Evolutionary conservation across 2,797 vertebrate species (phyloP), one percentile per base, ranked within the genome.

Genomic region (Oreochromis mossambicus): DNA sequence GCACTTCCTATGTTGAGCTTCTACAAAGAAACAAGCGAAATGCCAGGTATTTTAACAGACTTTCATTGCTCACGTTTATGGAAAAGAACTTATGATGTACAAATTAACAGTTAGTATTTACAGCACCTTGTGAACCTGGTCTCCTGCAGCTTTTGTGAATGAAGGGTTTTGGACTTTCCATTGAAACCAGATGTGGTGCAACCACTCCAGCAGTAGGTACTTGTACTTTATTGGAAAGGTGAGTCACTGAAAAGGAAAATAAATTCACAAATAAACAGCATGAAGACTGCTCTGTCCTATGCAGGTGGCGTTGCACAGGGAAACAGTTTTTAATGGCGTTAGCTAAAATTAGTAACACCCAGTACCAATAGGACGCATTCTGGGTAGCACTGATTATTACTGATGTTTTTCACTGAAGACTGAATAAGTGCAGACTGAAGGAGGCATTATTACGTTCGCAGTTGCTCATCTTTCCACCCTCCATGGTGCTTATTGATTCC

Each of bases 91-190:
- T 95, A 95, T 94, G 94, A 95, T 95, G 95, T 96, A 96, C 96
- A 96, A 97, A 96, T 97, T 97, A 96, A 96, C 95, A 91, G 95
- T 94, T 95, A 92, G 89, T 91, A 90, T 97, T 96, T 96, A 96
- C 93, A 87, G 94, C 82, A 38, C 88, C 96, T 95, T 88, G 92
- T 96, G 94, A 96, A 97, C 95, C 88, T 90, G 91, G 92, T 91
- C 89, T 90, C 95, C 95, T 88, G 95, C 89, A 89, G 89, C 78
- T 94, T 92, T 91, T 90, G 91, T 92, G 92, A 94, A 94, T 94
- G 89, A 94, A 93, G 91, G 90, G 76, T 91, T 93, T 92, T 89
- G 91, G 93, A 91, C 92, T 94, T 92, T 94, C 83, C 94, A 96
- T 97, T 91, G 83, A 91, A 95, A 95, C 91, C 97, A 97, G 95